phyloP scores from a whole-genome alignment of 2,113 vertebrate species.

The Noctilio leporinus region DNA sequence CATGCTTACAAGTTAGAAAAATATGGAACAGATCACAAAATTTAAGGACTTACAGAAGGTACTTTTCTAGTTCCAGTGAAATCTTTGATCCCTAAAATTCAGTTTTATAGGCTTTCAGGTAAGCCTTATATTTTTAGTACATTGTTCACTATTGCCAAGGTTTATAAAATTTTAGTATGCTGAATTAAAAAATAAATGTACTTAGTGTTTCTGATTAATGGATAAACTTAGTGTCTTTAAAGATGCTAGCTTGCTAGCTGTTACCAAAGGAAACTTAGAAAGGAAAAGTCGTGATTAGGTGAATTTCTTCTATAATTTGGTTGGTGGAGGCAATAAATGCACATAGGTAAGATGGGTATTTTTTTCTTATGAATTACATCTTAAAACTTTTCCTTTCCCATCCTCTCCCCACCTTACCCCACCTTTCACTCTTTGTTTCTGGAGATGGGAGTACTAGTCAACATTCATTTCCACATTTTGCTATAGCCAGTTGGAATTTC shows the following conservation, averaged over 20 bases:
- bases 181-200: slow-evolving; percentile 33
- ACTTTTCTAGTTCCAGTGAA: background rate
- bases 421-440: slow-evolving; percentile 6
- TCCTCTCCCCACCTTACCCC: background rate
- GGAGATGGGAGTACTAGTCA: slow-evolving; percentile 4
- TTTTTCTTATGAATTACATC: slow-evolving; percentile 38
- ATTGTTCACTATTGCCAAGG: background rate
- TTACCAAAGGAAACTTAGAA: slow-evolving; percentile 60
- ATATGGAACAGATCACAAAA: background rate
- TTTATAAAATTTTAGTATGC: slow-evolving; percentile 17
- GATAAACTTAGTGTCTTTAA: slow-evolving; percentile 61
- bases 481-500: slow-evolving; percentile 18
- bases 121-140: slow-evolving; percentile 44
- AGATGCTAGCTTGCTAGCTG: slow-evolving; percentile 63
- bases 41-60: background rate
- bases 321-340: slow-evolving; percentile 61
- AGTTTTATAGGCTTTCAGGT: background rate
- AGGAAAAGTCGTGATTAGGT: slow-evolving; percentile 55
- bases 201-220: slow-evolving; percentile 50
- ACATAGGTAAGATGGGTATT: slow-evolving; percentile 62
- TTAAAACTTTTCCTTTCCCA: slow-evolving; percentile 27
- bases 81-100: background rate
- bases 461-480: slow-evolving; percentile 13
- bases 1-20: background rate
- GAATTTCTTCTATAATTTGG: slow-evolving; percentile 63